Evolutionary conservation across 2,888 invertebrate genomes (phyloP), one percentile per base, ranked within the genome.

Genomic region (Subacronicta megacephala): DNA sequence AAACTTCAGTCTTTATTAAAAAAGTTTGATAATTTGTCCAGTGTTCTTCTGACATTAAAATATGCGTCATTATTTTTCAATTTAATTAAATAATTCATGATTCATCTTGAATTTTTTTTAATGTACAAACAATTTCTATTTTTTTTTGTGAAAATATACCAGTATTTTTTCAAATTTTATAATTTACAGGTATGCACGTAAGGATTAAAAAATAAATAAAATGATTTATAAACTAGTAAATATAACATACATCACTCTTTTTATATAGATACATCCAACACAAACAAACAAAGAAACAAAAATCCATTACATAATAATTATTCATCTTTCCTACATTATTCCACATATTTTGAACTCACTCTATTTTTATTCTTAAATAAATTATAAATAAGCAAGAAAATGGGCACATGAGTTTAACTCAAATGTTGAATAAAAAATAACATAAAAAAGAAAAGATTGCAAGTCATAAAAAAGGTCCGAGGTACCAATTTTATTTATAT

Each of bases 331-430:
- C 38, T 66, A 66, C 65, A 55, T 56, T 62, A 50, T 60, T 61
- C 72, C 63, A 62, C 63, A 66, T 74, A 68, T 56, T 67, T 73
- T 62, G 67, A 72, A 74, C 69, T 74, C 68, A 60, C 62, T 72
- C 69, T 72, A 61, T 45, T 62, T 63, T 66, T 77, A 3, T 3
- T 31, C 54, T 72, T 76, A 56, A 86, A 89, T 90, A 86, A 90
- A 88, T 87, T 83, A 90, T 78, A 84, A 82, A 81, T 82, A 84
- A 87, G 88, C 90, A 90, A 90, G 88, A 86, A 72, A 82, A 82
- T 79, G 82, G 90, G 90, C 89, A 77, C 53, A 62, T 85, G 93
- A 93, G 93, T 93, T 91, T 88, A 78, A 93, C 93, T 93, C 93
- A 88, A 85, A 81, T 65, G 62, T 47, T 55, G 49, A 63, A 59